A percentile compares a stretch with the other conserved stretches of the same genome.
phyloP scores from a whole-genome alignment of 2,113 vertebrate species.

The Pelecanus crispus region DNA sequence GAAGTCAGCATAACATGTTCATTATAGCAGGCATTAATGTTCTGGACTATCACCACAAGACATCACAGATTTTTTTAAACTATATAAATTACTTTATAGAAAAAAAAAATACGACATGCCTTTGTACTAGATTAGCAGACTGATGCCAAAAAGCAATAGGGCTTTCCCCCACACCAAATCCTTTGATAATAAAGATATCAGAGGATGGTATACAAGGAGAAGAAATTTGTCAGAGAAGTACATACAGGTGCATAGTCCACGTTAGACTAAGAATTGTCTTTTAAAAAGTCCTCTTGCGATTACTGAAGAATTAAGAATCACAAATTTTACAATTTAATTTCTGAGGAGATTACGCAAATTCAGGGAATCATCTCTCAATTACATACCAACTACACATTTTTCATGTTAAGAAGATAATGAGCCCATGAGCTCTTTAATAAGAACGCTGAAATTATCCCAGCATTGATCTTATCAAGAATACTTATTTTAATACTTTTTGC shows the following conservation, averaged over 20 bases:
- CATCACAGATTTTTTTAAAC: background rate
- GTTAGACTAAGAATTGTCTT: background rate
- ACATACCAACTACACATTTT: background rate
- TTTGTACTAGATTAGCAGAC: background rate
- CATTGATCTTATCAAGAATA: background rate
- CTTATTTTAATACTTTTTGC: background rate
- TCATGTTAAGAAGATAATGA: background rate
- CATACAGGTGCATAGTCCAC: background rate
- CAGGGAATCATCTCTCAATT: background rate
- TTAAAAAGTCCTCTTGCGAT: background rate
- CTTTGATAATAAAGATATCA: background rate
- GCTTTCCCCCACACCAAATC: background rate
- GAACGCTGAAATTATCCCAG: background rate
- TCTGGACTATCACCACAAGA: background rate
- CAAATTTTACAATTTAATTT: background rate
- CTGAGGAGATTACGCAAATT: background rate
- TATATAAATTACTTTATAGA: background rate
- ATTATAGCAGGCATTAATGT: background rate
- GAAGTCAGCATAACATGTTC: background rate
- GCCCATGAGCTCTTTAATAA: background rate
- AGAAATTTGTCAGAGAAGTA: background rate
- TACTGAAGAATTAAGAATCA: background rate
- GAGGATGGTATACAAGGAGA: background rate
- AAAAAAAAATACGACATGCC: background rate
- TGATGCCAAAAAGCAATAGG: background rate